Percentiles rank a stretch among this genome's conserved stretches.
These are phyloP conservation scores for Apis florea DNA, from an alignment of 1,140 invertebrate genomes.

Conservation along the genomic window DNA sequence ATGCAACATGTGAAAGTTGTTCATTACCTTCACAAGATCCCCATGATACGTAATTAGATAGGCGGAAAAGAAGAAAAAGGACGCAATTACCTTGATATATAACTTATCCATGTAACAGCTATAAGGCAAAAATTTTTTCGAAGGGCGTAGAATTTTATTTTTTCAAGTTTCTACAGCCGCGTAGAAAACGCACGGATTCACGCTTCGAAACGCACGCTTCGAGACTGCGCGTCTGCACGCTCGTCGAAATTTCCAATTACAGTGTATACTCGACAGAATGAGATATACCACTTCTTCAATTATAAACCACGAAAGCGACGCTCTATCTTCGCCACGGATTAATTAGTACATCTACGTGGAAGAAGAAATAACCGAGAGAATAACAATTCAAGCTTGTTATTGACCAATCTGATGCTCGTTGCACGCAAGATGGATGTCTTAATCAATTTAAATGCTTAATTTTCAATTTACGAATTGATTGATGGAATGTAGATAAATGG, in stretches of 20 bases:
- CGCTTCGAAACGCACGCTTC: slow-evolving; percentile 49
- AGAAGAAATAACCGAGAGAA: slow-evolving; percentile 5
- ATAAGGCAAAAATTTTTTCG: background rate
- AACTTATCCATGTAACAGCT: background rate
- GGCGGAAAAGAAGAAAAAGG: background rate
- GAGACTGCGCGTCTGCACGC: slow-evolving; percentile 7
- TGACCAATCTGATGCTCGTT: slow-evolving; percentile 1
- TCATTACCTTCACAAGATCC: background rate
- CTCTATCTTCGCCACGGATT: slow-evolving; percentile 14
- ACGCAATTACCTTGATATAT: background rate
- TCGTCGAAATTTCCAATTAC: slow-evolving; percentile 70
- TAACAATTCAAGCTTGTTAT: background rate
- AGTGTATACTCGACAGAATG: slow-evolving; percentile 29
- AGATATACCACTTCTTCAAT: slow-evolving; percentile 53
- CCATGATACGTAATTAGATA: slow-evolving; percentile 15
- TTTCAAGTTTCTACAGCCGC: background rate
- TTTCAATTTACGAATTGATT: background rate
- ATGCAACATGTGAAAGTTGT: background rate
- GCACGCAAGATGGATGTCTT: background rate
- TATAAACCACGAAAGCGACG: slow-evolving; percentile 52
- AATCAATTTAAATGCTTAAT: background rate
- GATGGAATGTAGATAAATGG: background rate
- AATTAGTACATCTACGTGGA: slow-evolving; percentile 34
- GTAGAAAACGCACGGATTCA: slow-evolving; percentile 61
- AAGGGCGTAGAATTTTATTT: background rate